Base-by-base conservation (phyloP, 2,113 vertebrate species). In the Mohoua ochrocephala region DNA sequence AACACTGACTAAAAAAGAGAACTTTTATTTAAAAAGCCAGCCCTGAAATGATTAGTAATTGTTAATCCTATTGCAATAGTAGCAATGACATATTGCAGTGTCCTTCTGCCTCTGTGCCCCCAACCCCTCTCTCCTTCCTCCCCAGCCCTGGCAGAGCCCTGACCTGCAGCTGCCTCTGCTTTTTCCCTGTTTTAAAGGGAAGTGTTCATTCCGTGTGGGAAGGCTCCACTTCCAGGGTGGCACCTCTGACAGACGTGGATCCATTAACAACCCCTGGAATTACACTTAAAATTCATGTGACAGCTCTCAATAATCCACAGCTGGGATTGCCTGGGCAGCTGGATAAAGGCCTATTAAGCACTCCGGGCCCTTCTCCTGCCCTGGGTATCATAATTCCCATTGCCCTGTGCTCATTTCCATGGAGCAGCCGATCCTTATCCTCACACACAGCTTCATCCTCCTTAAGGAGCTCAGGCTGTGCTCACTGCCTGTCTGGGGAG, bases 101-200 rank as follows among this genome's bases (percentile, higher is more conserved):
- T 22, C 45, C 28, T 33, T 19, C 45, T 27, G 35, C 41, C 64
- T 24, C 39, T 35, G 41, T 20, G 49, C 24, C 54, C 41, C 44
- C 50, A 42, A 5, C 22, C 52, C 28, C 15, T 45, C 60, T 17
- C 4, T 30, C 45, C 60, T 78, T 4, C 67, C 57, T 33, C 30
- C 17, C 56, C 13, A 15, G 0, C 15, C 44, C 4, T 10, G 4
- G 24, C 82, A 70, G 7, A 76, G 52, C 5, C 0, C 80, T 21
- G 44, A n/a, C 76, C 94, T 24, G 41, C 54, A 64, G 84, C 80
- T 76, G 80, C 49, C 57, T 35, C 60, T 53, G 71, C 31, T 33
- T n/a, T n/a, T n/a, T n/a, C 73, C 41, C 12, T 37, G 21, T 24
- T 3, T 3, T 2, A 31, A 22, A 70, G 14, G 50, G 1, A 35